Percentiles rank a stretch among this genome's conserved stretches.
phyloP scores from a whole-genome alignment of 2,888 invertebrate species.

The Lamellibrachia satsuma region DNA sequence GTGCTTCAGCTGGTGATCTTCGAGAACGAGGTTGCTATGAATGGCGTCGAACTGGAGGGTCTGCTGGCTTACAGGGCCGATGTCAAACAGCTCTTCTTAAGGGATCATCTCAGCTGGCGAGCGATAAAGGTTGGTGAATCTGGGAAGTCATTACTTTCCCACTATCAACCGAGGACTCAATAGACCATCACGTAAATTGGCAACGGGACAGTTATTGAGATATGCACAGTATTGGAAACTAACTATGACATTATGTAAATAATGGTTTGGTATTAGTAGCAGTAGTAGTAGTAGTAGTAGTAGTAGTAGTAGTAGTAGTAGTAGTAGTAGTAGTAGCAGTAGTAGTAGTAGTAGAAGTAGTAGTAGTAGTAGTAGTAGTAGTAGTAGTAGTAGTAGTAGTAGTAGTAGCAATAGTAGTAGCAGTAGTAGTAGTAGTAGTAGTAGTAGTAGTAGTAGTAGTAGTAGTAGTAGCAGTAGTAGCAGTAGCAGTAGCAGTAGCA shows the following conservation, averaged over 20 bases:
- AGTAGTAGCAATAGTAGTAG: slow-evolving; percentile 13
- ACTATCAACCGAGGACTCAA: no score
- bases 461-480: slow-evolving; percentile 27
- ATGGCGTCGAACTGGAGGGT: slow-evolving; percentile 41
- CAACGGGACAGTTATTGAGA: neutral
- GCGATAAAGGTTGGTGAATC: slow-evolving; percentile 38
- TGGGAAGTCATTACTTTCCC: no score
- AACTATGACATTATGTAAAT: neutral
- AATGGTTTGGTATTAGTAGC: neutral
- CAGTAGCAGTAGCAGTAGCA: slow-evolving; percentile 22
- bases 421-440: slow-evolving; percentile 26
- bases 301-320: slow-evolving; percentile 29
- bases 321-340: slow-evolving; percentile 25
- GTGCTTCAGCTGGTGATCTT: slow-evolving; percentile 43
- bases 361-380: slow-evolving; percentile 29
- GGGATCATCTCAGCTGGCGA: slow-evolving; percentile 44
- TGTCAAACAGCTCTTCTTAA: slow-evolving; percentile 42
- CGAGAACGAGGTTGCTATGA: slow-evolving; percentile 40
- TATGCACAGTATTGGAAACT: neutral
- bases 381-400: slow-evolving; percentile 24
- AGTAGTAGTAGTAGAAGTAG: slow-evolving; percentile 27
- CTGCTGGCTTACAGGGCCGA: slow-evolving; percentile 44
- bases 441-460: slow-evolving; percentile 28
- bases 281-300: slow-evolving; percentile 27
- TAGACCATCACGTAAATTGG: neutral